Conservation (phyloP, 2,888 invertebrate genomes). For the Rhodophaea formosa region DNA sequence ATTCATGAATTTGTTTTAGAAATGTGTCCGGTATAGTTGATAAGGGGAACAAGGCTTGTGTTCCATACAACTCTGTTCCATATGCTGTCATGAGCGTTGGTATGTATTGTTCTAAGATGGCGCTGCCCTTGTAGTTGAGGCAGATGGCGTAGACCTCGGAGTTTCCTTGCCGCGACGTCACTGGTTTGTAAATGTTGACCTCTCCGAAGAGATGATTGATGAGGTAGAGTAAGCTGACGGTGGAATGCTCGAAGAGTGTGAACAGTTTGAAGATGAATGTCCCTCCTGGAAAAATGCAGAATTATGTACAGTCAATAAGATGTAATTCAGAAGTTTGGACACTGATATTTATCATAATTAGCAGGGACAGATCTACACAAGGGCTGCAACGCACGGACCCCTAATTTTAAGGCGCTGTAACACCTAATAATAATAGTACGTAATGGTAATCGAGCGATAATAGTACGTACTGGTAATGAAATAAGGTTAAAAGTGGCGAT, state of each 20-base stretch:
- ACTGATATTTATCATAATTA: too few relatives aligned
- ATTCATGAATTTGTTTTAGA: conserved; percentile 83
- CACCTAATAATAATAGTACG: too few relatives aligned
- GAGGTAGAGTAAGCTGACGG: conserved; percentile 89
- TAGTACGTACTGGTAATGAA: too few relatives aligned
- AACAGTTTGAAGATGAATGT: conserved; percentile 93
- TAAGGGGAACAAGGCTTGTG: conserved; percentile 80
- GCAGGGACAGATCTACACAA: too few relatives aligned
- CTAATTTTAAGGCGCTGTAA: too few relatives aligned
- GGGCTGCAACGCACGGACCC: too few relatives aligned
- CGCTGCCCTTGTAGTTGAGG: conserved; percentile 79
- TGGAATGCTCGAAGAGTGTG: conserved; percentile 92
- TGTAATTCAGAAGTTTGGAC: too few relatives aligned
- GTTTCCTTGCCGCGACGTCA: conserved; percentile 96
- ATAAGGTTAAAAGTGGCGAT: too few relatives aligned
- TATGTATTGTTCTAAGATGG: conserved; percentile 61
- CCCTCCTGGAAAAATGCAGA: conserved; percentile 79
- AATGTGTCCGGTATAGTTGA: conserved; percentile 83
- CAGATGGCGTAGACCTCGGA: conserved; percentile 95
- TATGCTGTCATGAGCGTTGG: conserved; percentile 65
- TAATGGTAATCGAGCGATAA: too few relatives aligned
- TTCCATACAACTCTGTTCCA: conserved; percentile 59
- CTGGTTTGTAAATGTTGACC: conserved; percentile 92
- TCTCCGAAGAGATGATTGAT: conserved; percentile 87
- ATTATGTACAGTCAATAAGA: not conserved